A percentile compares a stretch with the other conserved stretches of the same genome.
Conservation (phyloP, 2,113 vertebrate genomes). For the Plestiodon gilberti region DNA sequence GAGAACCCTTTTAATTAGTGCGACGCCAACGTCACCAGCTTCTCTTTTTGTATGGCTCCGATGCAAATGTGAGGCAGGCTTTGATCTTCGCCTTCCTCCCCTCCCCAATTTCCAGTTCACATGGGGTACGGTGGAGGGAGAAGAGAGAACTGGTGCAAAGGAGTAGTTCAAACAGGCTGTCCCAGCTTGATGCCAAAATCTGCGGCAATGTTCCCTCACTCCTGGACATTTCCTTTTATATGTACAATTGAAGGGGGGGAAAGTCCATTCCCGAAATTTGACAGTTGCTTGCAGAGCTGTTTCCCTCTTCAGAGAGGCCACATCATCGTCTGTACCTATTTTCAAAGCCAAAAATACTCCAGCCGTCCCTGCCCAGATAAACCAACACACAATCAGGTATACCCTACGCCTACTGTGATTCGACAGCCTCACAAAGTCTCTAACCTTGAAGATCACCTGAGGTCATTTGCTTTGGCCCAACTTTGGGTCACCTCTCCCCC, state of each 20-base stretch:
- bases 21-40: neutral
- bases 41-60: conserved; percentile 2
- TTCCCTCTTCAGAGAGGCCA: neutral
- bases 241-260: neutral
- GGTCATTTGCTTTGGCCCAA: neutral
- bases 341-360: neutral
- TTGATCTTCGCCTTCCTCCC: neutral
- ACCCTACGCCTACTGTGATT: neutral
- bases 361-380: neutral
- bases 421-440: neutral
- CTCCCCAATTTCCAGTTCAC: neutral
- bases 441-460: neutral
- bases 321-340: neutral
- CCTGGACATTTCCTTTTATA: neutral
- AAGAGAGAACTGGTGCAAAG: neutral
- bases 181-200: neutral
- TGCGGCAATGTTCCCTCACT: neutral
- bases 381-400: too few relatives aligned
- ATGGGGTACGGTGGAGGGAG: neutral
- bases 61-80: conserved; percentile 1
- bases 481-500: neutral
- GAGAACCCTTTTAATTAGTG: conserved; percentile 8
- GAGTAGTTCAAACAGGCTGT: neutral
- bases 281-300: neutral
- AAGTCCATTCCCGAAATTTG: neutral